Evolutionary conservation across 1,140 invertebrate genomes (phyloP).

Genomic region (Pogonomyrmex barbatus): DNA sequence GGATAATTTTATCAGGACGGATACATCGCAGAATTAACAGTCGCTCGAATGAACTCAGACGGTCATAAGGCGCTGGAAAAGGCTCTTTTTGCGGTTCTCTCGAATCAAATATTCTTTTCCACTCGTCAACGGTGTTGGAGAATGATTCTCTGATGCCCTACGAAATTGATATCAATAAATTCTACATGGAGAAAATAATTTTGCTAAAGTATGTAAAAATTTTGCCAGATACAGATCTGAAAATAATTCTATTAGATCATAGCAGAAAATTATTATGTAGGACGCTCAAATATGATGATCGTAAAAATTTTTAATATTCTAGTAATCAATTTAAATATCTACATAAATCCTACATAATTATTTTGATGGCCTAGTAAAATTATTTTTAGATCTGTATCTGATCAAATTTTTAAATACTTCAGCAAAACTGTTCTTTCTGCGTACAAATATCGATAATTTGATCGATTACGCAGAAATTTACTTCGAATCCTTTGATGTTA

Average conservation of each 20-base stretch:
- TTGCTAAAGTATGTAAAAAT: too few relatives aligned
- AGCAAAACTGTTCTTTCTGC: too few relatives aligned
- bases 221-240: too few relatives aligned
- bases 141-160: conserved; percentile 89
- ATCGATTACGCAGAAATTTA: conserved; percentile 69
- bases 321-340: too few relatives aligned
- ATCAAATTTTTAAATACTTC: too few relatives aligned
- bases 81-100: conserved; percentile 89
- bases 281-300: too few relatives aligned
- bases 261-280: too few relatives aligned
- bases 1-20: conserved; percentile 95
- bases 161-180: conserved; percentile 67
- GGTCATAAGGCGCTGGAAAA: conserved; percentile 90
- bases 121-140: conserved; percentile 86
- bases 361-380: too few relatives aligned
- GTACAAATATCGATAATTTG: not conserved
- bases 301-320: too few relatives aligned
- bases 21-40: conserved; percentile 93
- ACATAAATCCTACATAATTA: too few relatives aligned
- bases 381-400: too few relatives aligned
- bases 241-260: too few relatives aligned
- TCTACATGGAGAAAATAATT: not conserved
- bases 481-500: conserved; percentile 88
- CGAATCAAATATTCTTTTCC: conserved; percentile 92
- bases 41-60: conserved; percentile 91